A percentile compares a stretch with the other conserved stretches of the same genome.
phyloP scores from a whole-genome alignment of 2,113 vertebrate species.

The Notothenia coriiceps region DNA sequence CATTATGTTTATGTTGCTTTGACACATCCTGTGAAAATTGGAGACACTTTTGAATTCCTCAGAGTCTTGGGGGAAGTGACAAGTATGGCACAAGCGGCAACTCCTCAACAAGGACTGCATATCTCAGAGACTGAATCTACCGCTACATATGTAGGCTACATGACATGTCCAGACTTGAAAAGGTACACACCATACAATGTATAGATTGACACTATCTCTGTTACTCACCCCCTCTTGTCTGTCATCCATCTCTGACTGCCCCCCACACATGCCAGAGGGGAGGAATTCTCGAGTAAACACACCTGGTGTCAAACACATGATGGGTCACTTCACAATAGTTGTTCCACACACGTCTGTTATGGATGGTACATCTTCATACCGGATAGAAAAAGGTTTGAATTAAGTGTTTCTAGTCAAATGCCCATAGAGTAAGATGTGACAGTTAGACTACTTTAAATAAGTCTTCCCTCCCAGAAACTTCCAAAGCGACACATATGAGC shows the following conservation, averaged over 20 bases:
- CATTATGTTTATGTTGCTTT: background rate
- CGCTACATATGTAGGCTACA: background rate
- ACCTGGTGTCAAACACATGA: constrained; percentile 27
- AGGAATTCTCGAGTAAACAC: constrained; percentile 29
- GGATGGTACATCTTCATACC: background rate
- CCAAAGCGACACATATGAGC: background rate
- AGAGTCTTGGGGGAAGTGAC: constrained; percentile 35
- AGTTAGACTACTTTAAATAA: background rate
- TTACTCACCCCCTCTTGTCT: background rate
- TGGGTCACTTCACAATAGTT: background rate
- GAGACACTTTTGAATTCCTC: constrained; percentile 44
- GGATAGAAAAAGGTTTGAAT: no score
- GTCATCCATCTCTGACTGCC: background rate
- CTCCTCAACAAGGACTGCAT: constrained; percentile 9
- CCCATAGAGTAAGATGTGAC: background rate
- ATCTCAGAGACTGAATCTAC: constrained; percentile 21
- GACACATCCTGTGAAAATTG: constrained; percentile 15
- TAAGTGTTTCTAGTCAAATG: background rate
- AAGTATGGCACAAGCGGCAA: constrained; percentile 29
- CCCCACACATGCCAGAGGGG: background rate
- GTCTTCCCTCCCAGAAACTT: background rate
- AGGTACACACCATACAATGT: background rate
- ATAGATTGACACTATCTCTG: background rate
- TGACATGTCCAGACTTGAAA: constrained; percentile 17
- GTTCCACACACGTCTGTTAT: background rate